Base-by-base conservation (phyloP, 1,140 invertebrate genomes). In the Neodiprion lecontei region DNA sequence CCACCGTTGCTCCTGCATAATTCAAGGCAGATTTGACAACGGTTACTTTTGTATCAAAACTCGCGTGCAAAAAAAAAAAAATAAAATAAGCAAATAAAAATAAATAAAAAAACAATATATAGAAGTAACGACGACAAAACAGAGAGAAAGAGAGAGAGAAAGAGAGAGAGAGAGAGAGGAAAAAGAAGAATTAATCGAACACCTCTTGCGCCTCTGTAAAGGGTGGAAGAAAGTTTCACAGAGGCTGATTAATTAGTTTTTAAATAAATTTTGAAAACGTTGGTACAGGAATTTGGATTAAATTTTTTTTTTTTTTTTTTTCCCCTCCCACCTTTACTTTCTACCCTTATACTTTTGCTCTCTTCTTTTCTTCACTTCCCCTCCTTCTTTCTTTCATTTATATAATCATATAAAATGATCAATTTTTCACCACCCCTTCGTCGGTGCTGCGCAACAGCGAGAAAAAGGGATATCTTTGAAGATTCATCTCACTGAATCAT, bases 121-220 rank as follows among this genome's bases (percentile, higher is more conserved):
- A 68, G 68, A 74, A 65, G 70, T 40, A 69, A 67, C 28, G 69
- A n/a, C 48, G 14, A n/a, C 47, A 61, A 65, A 69, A 70, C 67
- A 74, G 73, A 68, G 73, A 74, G 67, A 74, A 50, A 74, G 50
- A 70, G 11, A 28, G 47, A 48, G 49, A 40, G 11, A 28, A 17
- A 48, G 49, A 40, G 69, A 74, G 73, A 68, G 73, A 74, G 73
- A 49, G 7, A 65, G 61, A 65, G 61, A 65, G 61, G 7, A 0
- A 65, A 21, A 21, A 14, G 12, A 14, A 14, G 4, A 14, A 65
- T 65, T 14, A 65, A 14, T 17, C 61, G 61, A 21, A 14, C 17
- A 21, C 61, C 61, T 17, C 12, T 65, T 7, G 7, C 61, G 12
- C 61, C 12, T 65, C 17, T 65, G 7, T 17, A 40, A 40, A 40